Base-by-base conservation (phyloP, 2,888 invertebrate genomes). In the Cheilosia impressa region DNA sequence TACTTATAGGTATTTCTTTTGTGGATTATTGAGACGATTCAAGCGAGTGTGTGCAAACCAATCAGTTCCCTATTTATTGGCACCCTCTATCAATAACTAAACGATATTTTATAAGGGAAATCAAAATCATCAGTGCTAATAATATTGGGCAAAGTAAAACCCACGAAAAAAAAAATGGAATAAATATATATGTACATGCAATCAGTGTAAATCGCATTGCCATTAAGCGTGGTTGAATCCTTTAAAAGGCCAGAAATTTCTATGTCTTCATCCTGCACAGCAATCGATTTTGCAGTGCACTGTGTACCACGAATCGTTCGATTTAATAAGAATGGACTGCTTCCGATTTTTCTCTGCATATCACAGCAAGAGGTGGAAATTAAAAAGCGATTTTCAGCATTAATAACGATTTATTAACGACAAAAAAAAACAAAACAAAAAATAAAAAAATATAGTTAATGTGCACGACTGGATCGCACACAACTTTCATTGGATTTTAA, bases 391-490 rank as follows among this genome's bases (percentile, higher is more conserved):
- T 89, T 88, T 88, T 88, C 88, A 83, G 89, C 90, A 90, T 91
- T 90, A 91, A 91, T 91, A 89, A 90, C 90, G 90, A 91, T 91
- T 89, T 91, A 90, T 90, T 91, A 91, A 91, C 89, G 41, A 41
- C 38, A 52, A 22, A 6, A 52, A 24, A 31, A 9, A 31, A 31
- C n/a, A n/a, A n/a, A n/a, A n/a, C n/a, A n/a, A n/a, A n/a, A n/a
- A n/a, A n/a, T n/a, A n/a, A 31, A 31, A 31, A 9, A 31, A 9
- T 31, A 9, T 2, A 2, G 2, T 9, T 9, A 31, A 31, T 31
- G 9, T 9, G 31, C 9, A 31, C 31, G 31, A 31, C 9, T 31
- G 31, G 9, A 3, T 31, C 31, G 31, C 31, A 31, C 2, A 2
- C 2, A 31, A 31, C 9, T 31, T 31, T 31, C 2, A 9, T 7